Evolutionary conservation across 2,797 vertebrate genomes (phyloP), one percentile per base, ranked within the genome.

Genomic region (Chelmon rostratus): DNA sequence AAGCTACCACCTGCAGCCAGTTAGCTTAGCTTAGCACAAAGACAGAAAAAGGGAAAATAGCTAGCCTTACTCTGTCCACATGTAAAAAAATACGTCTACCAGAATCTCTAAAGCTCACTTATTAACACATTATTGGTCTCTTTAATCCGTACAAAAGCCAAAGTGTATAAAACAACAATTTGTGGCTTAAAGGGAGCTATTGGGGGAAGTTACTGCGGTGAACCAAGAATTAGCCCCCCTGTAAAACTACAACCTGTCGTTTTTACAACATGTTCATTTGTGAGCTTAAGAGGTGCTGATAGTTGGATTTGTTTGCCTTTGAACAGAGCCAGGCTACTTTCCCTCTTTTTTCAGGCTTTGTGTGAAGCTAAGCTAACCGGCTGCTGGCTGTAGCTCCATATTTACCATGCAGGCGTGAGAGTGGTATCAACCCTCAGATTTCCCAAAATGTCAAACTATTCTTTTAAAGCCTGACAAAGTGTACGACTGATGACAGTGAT

Each of bases 401-500:
- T n/a, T n/a, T n/a, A n/a, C n/a, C n/a, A n/a, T n/a, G n/a, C n/a
- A n/a, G n/a, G n/a, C n/a, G n/a, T n/a, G n/a, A n/a, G n/a, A n/a
- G n/a, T n/a, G n/a, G n/a, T n/a, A n/a, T n/a, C n/a, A n/a, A n/a
- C n/a, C n/a, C n/a, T 31, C 40, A 13, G 42, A 9, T 61, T 19
- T 4, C 15, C 54, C 8, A 57, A 57, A 19, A 28, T 25, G 52
- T 49, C 8, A 49, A 57, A 49, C 7, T 58, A 12, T 44, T 46
- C 47, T 46, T 69, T 50, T 54, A 21, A 69, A 63, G 33, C 46
- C 61, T 47, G n/a, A 31, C 31, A 80, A 44, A 68, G 31, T 71
- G n/a, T 23, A 38, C 31, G 28, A 15, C 63, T 57, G 61, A 46
- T 57, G 58, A 65, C 18, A 54, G 59, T 21, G 38, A 59, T 46